These are phyloP conservation scores for Diogma glabrata DNA, from an alignment of 2,888 invertebrate species.

Conservation along the genomic window DNA sequence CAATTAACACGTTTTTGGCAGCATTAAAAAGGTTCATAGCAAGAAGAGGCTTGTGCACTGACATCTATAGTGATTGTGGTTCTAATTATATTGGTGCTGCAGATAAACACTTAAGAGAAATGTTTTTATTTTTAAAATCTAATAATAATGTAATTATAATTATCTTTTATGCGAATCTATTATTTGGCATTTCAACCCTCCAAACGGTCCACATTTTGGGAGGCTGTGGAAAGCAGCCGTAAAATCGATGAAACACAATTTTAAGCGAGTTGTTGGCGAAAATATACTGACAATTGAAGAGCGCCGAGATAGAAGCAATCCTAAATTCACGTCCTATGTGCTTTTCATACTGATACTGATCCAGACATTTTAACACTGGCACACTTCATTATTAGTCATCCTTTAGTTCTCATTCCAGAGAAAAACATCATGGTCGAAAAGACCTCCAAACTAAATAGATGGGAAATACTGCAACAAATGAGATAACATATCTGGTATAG, in stretches of 20 bases:
- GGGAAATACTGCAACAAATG: too few relatives aligned
- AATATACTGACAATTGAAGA: too few relatives aligned
- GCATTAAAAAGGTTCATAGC: too few relatives aligned
- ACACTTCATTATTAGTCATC: background rate
- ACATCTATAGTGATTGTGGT: background rate
- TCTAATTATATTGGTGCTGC: background rate
- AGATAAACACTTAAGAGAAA: background rate
- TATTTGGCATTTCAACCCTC: background rate
- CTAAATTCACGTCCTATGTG: too few relatives aligned
- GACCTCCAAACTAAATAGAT: background rate
- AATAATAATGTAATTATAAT: too few relatives aligned
- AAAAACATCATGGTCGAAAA: background rate
- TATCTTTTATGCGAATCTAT: background rate
- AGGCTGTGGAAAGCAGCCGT: too few relatives aligned
- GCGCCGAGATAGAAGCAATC: too few relatives aligned
- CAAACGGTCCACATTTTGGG: background rate
- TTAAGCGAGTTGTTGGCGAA: too few relatives aligned
- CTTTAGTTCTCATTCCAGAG: background rate
- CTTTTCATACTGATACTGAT: background rate
- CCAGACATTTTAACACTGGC: background rate
- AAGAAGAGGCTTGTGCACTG: too few relatives aligned
- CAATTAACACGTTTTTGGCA: too few relatives aligned
- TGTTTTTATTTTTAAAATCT: too few relatives aligned
- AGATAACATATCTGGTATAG: background rate
- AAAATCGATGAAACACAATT: too few relatives aligned